phyloP scores from a whole-genome alignment of 2,888 invertebrate species.

The Colletes collaris region DNA sequence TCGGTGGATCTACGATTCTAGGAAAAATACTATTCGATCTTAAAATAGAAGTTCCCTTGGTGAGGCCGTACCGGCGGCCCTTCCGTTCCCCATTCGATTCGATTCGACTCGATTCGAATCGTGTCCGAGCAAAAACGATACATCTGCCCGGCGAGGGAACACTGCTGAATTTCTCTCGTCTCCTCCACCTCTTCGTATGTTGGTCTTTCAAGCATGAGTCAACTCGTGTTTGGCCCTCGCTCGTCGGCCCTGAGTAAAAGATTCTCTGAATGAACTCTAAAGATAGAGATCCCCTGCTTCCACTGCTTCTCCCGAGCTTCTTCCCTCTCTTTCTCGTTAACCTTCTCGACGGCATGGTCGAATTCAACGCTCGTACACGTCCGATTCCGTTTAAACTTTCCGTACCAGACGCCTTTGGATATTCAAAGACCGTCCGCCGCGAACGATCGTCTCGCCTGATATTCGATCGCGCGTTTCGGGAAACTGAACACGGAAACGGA shows the following conservation, averaged over 20 bases:
- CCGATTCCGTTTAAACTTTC: constrained; percentile 16
- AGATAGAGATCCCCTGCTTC: constrained; percentile 68
- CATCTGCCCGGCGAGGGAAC: background rate
- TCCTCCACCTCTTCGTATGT: constrained; percentile 8
- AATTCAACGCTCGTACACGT: constrained; percentile 8
- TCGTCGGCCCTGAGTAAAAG: constrained; percentile 61
- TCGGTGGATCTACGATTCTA: too few species aligned
- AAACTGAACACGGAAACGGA: too few species aligned
- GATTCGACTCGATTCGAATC: constrained; percentile 1
- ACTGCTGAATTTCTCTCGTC: background rate
- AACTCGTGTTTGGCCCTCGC: constrained; percentile 65
- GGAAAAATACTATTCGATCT: background rate
- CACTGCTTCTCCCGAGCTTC: constrained; percentile 24
- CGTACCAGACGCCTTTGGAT: background rate
- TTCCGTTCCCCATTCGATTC: background rate
- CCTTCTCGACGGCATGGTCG: constrained; percentile 20
- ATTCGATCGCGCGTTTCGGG: too few species aligned
- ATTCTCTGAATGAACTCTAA: constrained; percentile 78
- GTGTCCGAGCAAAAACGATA: background rate
- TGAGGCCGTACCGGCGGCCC: background rate
- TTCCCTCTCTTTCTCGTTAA: constrained; percentile 31
- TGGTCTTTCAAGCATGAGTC: constrained; percentile 64
- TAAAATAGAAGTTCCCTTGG: background rate
- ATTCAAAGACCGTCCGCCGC: background rate
- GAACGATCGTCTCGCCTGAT: too few species aligned